A percentile compares a stretch with the other conserved stretches of the same genome.
Evolutionary conservation across 2,797 vertebrate species (phyloP).

Genomic region (Pseudochirops cupreus): DNA sequence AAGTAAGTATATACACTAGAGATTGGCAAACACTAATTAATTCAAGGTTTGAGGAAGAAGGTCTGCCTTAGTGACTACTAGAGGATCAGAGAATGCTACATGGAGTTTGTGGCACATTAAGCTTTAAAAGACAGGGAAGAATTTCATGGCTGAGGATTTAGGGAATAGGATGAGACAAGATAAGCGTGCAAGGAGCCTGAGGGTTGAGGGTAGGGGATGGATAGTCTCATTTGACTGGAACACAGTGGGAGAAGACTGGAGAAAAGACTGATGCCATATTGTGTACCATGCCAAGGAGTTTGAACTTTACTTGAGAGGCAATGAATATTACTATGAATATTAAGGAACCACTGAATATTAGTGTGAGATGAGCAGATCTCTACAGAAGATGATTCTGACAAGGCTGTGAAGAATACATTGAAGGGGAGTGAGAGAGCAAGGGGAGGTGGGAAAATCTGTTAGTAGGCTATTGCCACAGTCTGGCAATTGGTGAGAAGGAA

Average conservation of each 20-base stretch:
- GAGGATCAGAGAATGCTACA: background rate
- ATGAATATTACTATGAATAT: background rate
- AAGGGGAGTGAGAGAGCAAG: background rate
- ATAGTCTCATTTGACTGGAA: background rate
- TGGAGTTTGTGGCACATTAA: background rate
- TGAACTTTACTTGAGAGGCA: background rate
- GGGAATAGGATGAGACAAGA: background rate
- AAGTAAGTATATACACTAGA: background rate
- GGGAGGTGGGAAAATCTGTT: background rate
- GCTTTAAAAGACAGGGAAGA: background rate
- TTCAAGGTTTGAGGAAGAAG: background rate
- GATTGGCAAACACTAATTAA: background rate
- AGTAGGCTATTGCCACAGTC: background rate
- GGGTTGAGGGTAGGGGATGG: background rate
- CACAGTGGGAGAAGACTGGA: background rate
- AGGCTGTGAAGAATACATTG: background rate
- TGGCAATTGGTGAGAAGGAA: background rate
- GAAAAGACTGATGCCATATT: background rate
- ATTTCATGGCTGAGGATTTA: no score
- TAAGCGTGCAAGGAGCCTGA: background rate
- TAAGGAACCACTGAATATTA: background rate
- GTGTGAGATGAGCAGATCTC: background rate
- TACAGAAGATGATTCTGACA: background rate
- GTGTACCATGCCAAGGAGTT: background rate
- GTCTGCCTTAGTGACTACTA: background rate